Evolutionary conservation across 2,888 invertebrate species (phyloP), one percentile per base, ranked within the genome.

Genomic region (Nematopogon swammerdamellus): DNA sequence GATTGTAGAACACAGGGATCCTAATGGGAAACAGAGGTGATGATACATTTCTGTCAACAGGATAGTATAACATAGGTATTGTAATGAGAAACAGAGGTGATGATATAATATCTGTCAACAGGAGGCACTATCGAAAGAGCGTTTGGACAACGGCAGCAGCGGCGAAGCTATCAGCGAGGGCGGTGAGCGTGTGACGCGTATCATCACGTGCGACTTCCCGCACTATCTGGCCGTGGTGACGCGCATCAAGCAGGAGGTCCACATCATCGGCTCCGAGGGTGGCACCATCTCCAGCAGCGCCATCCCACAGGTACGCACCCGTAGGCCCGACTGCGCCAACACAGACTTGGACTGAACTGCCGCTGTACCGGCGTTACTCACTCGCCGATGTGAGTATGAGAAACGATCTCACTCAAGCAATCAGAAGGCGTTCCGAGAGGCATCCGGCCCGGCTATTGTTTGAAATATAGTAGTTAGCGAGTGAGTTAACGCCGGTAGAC

Each of bases 151-250:
- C 79, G 80, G 77, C 19, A 57, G 58, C 14, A 61, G 59, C 47
- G 71, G 75, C 20, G 75, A 77, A 49, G 63, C 69, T 0, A 56
- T 71, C 1, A 71, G 72, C 65, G 76, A 75, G 64, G 87, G 89
- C 63, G 95, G 95, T 42, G 92, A 88, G 62, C 84, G 97, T 29
- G 95, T 97, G 62, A 93, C 94, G 2, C 86, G 98, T 52, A 94
- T 99, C 60, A 82, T 97, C 54, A 98, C 98, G 2, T 92, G 91
- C 58, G 97, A 97, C 75, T 97, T 99, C 74, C 99, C 99, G 0
- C 96, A 97, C 80, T 99, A 98, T 74, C 92, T 99, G 65, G 97
- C 97, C 14, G 92, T 97, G 47, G 91, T 97, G 51, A 95, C 96
- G 4, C 86, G 98, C 50, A 88, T 97, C 53, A 85, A 95, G 2